Conservation (phyloP, 2,888 invertebrate species). For the Aradus depressus region DNA sequence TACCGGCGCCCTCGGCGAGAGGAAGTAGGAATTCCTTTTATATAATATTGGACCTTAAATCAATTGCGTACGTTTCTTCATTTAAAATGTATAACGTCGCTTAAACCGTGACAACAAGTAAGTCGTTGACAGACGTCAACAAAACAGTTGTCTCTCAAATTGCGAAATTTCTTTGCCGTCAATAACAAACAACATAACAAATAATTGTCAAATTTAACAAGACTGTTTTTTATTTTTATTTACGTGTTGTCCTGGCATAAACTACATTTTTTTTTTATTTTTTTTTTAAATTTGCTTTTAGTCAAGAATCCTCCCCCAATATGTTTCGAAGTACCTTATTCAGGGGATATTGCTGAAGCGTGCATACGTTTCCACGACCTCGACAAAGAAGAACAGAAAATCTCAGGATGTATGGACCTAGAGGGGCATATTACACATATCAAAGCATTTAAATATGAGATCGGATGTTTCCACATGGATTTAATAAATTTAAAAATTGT, state of each 20-base stretch:
- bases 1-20: no score
- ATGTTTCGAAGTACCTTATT: background rate
- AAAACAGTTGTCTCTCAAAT: background rate
- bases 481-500: background rate
- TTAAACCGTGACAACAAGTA: no score
- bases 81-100: no score
- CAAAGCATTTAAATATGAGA: slow-evolving; percentile 1
- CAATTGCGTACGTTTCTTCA: no score
- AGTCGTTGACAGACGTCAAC: no score
- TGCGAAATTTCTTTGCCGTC: background rate
- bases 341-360: background rate
- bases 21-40: no score
- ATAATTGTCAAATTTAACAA: no score
- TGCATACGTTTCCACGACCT: slow-evolving; percentile 9
- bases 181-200: background rate
- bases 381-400: background rate
- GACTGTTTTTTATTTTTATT: no score
- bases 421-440: slow-evolving; percentile 5
- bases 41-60: no score
- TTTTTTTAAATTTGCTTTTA: background rate
- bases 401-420: slow-evolving; percentile 4
- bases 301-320: slow-evolving; percentile 11
- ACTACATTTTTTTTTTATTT: background rate
- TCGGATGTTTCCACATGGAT: slow-evolving; percentile 9
- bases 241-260: no score